Evolutionary conservation across 2,797 vertebrate species (phyloP).

Genomic region (Sebastes reedi): DNA sequence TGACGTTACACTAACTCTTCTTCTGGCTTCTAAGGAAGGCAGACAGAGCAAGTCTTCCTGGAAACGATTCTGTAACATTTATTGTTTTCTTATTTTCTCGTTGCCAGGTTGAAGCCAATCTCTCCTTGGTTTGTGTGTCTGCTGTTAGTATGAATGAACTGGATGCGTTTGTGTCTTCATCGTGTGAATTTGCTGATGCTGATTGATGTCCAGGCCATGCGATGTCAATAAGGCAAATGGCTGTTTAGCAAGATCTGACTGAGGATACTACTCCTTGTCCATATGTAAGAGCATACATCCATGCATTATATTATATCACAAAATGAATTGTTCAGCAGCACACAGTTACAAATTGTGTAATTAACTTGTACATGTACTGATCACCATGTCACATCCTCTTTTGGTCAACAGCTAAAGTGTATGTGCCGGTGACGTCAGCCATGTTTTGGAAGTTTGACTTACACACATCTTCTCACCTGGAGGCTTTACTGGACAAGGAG

Average conservation of each 20-base stretch:
- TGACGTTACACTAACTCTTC: slow-evolving; percentile 2
- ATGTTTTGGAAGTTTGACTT: slow-evolving; percentile 99
- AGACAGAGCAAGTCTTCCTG: not conserved
- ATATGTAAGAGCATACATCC: slow-evolving; percentile 50
- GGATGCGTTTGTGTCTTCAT: slow-evolving; percentile 3
- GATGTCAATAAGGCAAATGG: slow-evolving; percentile 44
- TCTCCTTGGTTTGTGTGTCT: slow-evolving; percentile 17
- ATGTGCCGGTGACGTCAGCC: slow-evolving; percentile 63
- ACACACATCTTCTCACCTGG: slow-evolving; percentile 94
- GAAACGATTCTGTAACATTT: slow-evolving; percentile 18
- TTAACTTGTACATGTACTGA: not conserved
- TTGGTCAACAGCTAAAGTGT: slow-evolving; percentile 65
- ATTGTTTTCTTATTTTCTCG: slow-evolving; percentile 11
- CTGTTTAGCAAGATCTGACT: slow-evolving; percentile 53
- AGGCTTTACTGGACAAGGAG: slow-evolving; percentile 95
- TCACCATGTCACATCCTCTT: slow-evolving; percentile 1
- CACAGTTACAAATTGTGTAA: not conserved
- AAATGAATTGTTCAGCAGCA: not conserved
- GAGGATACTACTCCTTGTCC: slow-evolving; percentile 46
- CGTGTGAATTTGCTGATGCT: slow-evolving; percentile 28
- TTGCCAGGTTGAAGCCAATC: slow-evolving; percentile 31
- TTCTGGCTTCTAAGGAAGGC: not conserved
- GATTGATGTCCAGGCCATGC: slow-evolving; percentile 34
- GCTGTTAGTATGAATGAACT: slow-evolving; percentile 35
- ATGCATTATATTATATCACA: not conserved